Conservation (phyloP, 2,888 invertebrate species). For the Cephus pygmeus region DNA sequence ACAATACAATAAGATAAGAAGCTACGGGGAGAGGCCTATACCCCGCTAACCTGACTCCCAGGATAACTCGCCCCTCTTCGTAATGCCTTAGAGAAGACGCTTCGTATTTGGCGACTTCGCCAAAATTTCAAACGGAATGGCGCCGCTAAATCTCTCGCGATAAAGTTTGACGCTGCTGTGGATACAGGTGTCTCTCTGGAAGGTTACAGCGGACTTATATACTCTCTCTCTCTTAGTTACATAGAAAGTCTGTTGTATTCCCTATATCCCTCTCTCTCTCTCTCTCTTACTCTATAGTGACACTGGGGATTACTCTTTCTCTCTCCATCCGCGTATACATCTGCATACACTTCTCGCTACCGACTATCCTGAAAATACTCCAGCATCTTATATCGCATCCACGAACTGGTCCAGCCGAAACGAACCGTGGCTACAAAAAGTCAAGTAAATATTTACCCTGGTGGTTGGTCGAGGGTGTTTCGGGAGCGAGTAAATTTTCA, state of each 20-base stretch:
- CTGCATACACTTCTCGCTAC: not conserved
- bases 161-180: slow-evolving; percentile 21
- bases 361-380: not conserved
- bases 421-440: not conserved
- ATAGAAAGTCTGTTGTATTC: not conserved
- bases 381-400: not conserved
- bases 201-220: not conserved
- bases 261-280: no score
- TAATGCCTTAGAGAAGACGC: not conserved
- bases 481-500: slow-evolving; percentile 3
- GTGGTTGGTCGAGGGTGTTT: not conserved
- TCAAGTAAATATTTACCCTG: not conserved
- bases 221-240: slow-evolving; percentile 2
- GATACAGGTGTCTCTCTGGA: not conserved
- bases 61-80: slow-evolving; percentile 40
- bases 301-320: not conserved
- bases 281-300: no score
- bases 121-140: slow-evolving; percentile 34
- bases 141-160: slow-evolving; percentile 23
- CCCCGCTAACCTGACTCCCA: slow-evolving; percentile 43
- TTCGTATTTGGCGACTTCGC: slow-evolving; percentile 18
- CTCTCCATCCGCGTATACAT: not conserved
- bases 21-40: slow-evolving; percentile 28
- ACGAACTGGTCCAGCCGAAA: not conserved
- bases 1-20: slow-evolving; percentile 61